Base-by-base conservation (phyloP, 92 coral and sea anemone species). In the Epizoanthus stellaris region DNA sequence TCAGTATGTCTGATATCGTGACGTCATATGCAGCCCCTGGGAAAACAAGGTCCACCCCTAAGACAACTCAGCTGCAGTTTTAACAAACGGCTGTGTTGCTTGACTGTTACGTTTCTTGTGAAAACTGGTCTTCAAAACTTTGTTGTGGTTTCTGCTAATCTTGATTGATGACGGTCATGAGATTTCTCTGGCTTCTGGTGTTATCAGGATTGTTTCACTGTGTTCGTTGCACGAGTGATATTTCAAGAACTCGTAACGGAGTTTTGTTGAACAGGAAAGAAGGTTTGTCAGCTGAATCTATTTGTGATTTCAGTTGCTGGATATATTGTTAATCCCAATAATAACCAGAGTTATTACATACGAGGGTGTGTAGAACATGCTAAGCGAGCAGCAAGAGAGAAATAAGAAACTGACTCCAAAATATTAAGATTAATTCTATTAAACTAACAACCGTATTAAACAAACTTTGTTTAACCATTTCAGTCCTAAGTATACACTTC, bases 221-320 rank as follows among this genome's bases (percentile, higher is more conserved):
- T 45, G 77, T 36, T 1, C 42, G 39, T 19, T 4, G 59, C 77
- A 72, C 16, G 4, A 49, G 21, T 72, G 77, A 72, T 2, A 43
- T 21, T 72, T 43, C 59, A 1, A 72, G 39, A 17, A 47, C 58
- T 72, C 77, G 59, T 8, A 11, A 72, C 16, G 77, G 60, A 14
- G 38, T 21, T 49, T 5, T 72, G 59, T 72, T 72, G 38, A 72
- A 49, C 56, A 72, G 77, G 23, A 72, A 72, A 5, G 13, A 72
- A 72, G 77, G 77, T 72, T 47, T 47, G 77, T 47, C 58, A n/a
- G 20, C 4, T 72, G 36, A 9, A 16, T 47, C 20, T n/a, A 54
- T n/a, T 14, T 34, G 42, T 68, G 17, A 9, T 14, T 68, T 34
- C 13, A 2, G 49, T 68, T 39, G 70, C 38, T 30, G 16, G 43